Evolutionary conservation across 2,888 invertebrate genomes (phyloP).

Genomic region (Philereme transversata): DNA sequence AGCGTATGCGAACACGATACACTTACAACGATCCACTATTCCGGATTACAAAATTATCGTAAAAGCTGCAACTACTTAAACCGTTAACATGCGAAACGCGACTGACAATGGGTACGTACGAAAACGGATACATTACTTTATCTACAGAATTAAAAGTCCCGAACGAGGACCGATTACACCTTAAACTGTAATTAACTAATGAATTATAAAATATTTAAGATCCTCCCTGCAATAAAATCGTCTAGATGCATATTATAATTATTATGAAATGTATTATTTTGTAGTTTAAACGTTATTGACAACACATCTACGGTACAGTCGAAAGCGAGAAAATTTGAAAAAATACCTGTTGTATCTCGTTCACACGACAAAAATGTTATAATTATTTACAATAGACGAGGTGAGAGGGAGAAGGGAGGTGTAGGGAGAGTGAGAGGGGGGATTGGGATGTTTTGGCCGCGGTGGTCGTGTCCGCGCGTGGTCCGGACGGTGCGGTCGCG

Average conservation of each 20-base stretch:
- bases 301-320: slow-evolving; percentile 84
- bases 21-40: slow-evolving; percentile 45
- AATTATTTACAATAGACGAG: slow-evolving; percentile 81
- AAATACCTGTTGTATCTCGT: slow-evolving; percentile 83
- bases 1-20: slow-evolving; percentile 53
- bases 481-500: slow-evolving; percentile 53
- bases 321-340: slow-evolving; percentile 84
- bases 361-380: slow-evolving; percentile 82
- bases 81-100: slow-evolving; percentile 55
- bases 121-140: slow-evolving; percentile 57
- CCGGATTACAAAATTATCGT: slow-evolving; percentile 46
- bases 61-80: slow-evolving; percentile 61
- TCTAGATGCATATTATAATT: slow-evolving; percentile 78
- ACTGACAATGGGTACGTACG: slow-evolving; percentile 47
- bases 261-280: slow-evolving; percentile 81
- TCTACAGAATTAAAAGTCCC: slow-evolving; percentile 65
- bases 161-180: slow-evolving; percentile 70
- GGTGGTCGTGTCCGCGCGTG: slow-evolving; percentile 63
- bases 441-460: slow-evolving; percentile 55
- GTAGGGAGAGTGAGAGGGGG: slow-evolving; percentile 45
- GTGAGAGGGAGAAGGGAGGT: slow-evolving; percentile 44
- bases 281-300: slow-evolving; percentile 79
- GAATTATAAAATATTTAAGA: slow-evolving; percentile 80
- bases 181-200: slow-evolving; percentile 78
- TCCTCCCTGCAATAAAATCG: slow-evolving; percentile 80